Evolutionary conservation across 2,113 vertebrate species (phyloP), one percentile per base, ranked within the genome.

Genomic region (Mirounga angustirostris): DNA sequence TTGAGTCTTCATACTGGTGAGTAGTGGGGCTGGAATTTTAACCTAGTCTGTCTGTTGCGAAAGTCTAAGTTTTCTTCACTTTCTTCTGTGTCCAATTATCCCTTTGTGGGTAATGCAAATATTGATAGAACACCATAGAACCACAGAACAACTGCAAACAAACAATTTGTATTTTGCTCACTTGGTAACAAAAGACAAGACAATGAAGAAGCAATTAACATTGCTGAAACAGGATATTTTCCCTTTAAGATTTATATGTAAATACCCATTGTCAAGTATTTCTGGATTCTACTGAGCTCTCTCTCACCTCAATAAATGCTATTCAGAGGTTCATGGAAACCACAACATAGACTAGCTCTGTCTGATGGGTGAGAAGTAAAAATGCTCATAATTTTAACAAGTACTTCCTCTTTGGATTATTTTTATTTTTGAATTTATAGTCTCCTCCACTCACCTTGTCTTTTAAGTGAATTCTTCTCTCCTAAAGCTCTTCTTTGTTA

Each of bases 131-230:
- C 36, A 78, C 71, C 61, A 81, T 19, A 92, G 91, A 92, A 81
- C 56, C 56, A 65, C 19, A 94, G 91, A 92, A 81, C 61, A 78
- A 73, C 82, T 43, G 54, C 83, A 89, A 93, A 83, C 90, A 97
- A 97, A 80, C 89, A 89, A 58, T 93, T 96, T 94, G 78, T 83
- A 61, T 95, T 96, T 95, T 89, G 67, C 90, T 98, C 65, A 74
- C 89, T 97, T 74, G 83, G 73, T 93, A 91, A 98, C 82, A 96
- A 96, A 94, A 97, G 78, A 91, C 92, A 89, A 94, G 92, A 93
- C 52, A 95, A 95, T 83, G 65, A 95, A 88, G 52, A 86, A 88
- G 88, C 65, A 91, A 96, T 96, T 97, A 94, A 78, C 7, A 28
- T 63, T 69, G 71, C 50, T 84, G 85, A 96, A 96, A 96, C 54